These are phyloP conservation scores for Phyllopteryx taeniolatus DNA, from an alignment of 2,113 vertebrate genomes.

Conservation along the genomic window DNA sequence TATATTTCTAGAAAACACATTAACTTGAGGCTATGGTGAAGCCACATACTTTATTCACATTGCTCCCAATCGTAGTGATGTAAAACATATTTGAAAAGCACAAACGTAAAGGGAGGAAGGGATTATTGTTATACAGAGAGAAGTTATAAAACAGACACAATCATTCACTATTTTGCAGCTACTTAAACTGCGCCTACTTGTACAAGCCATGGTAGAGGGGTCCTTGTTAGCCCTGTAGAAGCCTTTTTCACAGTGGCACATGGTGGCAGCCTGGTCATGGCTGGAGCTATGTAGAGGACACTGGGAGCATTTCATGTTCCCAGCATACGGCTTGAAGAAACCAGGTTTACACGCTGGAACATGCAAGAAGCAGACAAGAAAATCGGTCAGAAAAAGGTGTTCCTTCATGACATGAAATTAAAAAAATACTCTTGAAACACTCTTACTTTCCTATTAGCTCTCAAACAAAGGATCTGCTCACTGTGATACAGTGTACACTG, in stretches of 20 bases:
- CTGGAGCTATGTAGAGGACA: conserved; percentile 92
- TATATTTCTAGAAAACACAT: not conserved
- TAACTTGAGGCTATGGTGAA: not conserved
- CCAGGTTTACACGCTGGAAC: conserved; percentile 86
- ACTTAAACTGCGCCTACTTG: conserved; percentile 78
- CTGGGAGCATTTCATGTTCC: conserved; percentile 93
- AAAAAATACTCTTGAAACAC: conserved; percentile 30
- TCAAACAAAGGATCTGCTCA: conserved; percentile 8
- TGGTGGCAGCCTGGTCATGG: conserved; percentile 83
- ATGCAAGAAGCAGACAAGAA: not conserved
- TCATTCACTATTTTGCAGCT: not conserved
- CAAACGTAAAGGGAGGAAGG: not conserved
- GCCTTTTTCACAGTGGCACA: conserved; percentile 92
- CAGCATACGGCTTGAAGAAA: conserved; percentile 93
- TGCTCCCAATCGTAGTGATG: not conserved
- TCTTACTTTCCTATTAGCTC: conserved; percentile 27
- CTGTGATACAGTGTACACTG: conserved; percentile 6
- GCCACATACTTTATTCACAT: not conserved
- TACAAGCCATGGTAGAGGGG: conserved; percentile 90
- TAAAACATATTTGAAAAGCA: conserved; percentile 1
- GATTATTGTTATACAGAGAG: not conserved
- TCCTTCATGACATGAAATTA: conserved; percentile 15
- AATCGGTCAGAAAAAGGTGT: not conserved
- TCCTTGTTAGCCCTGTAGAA: conserved; percentile 92
- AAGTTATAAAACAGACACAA: not conserved